phyloP scores from a whole-genome alignment of 2,797 vertebrate genomes.

The Propithecus perrieri region DNA sequence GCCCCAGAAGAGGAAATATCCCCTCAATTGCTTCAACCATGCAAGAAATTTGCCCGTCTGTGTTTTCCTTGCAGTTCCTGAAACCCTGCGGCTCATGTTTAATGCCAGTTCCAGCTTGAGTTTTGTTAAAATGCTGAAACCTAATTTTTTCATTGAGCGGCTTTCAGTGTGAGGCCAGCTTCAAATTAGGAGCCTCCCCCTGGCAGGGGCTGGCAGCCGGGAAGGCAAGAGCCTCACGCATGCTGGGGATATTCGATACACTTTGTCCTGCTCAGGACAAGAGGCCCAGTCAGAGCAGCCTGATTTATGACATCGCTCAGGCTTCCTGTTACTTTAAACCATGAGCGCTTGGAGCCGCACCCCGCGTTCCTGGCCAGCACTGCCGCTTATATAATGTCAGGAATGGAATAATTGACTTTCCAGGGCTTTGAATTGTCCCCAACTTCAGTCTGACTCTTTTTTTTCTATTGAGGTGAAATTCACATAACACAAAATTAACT shows the following conservation, averaged over 20 bases:
- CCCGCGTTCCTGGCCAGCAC: conserved; percentile 77
- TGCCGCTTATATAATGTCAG: conserved; percentile 50
- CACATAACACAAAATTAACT: not conserved
- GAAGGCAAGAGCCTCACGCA: conserved; percentile 79
- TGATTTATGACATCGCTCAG: conserved; percentile 83
- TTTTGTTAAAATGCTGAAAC: conserved; percentile 78
- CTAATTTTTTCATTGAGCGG: conserved; percentile 76
- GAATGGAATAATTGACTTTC: conserved; percentile 66
- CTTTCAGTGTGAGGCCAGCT: conserved; percentile 77
- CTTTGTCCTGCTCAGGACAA: conserved; percentile 83
- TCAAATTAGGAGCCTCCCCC: conserved; percentile 75
- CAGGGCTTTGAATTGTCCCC: not conserved
- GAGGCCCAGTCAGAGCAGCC: conserved; percentile 84
- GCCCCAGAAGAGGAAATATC: conserved; percentile 29
- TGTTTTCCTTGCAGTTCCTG: conserved; percentile 74
- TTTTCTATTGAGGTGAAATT: not conserved
- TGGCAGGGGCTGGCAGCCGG: conserved; percentile 78
- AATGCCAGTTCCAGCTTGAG: conserved; percentile 14
- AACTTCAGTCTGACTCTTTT: not conserved
- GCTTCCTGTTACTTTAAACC: conserved; percentile 86
- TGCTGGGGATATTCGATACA: conserved; percentile 81
- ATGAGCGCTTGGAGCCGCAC: conserved; percentile 74
- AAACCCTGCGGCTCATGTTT: conserved; percentile 72
- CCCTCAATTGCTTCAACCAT: not conserved
- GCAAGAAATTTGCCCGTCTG: conserved; percentile 61